Percentiles rank a stretch among this genome's conserved stretches.
phyloP scores from a whole-genome alignment of 2,113 vertebrate genomes.

The Poecile atricapillus region DNA sequence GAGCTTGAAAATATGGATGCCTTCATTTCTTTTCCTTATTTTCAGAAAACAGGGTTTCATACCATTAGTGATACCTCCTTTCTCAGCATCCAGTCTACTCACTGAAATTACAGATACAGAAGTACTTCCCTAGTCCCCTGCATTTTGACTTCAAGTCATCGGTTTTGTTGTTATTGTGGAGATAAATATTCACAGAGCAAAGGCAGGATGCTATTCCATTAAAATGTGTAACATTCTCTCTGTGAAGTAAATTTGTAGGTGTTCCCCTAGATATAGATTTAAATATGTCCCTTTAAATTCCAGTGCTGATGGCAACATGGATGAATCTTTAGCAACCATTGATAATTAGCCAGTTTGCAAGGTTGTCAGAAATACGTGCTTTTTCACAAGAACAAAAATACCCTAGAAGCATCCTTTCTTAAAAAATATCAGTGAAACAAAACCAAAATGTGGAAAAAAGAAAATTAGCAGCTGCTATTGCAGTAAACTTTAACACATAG shows the following conservation, averaged over 20 bases:
- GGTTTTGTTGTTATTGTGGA: background rate
- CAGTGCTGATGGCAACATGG: background rate
- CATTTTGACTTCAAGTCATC: background rate
- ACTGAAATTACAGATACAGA: background rate
- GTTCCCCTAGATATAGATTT: background rate
- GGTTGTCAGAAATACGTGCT: background rate
- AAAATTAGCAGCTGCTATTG: constrained; percentile 46
- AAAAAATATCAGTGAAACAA: constrained; percentile 52
- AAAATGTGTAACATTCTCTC: background rate
- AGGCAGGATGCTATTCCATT: background rate
- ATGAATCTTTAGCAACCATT: constrained; percentile 11
- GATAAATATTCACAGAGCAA: background rate
- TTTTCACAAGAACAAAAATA: background rate
- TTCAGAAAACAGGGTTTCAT: background rate
- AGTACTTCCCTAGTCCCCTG: background rate
- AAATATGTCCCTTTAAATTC: background rate
- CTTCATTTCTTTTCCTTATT: background rate
- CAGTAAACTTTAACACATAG: constrained; percentile 45
- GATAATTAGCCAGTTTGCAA: constrained; percentile 25
- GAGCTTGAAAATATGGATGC: background rate
- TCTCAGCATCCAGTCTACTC: background rate
- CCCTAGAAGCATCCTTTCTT: background rate
- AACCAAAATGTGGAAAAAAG: constrained; percentile 7
- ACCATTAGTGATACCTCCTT: background rate
- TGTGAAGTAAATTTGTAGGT: background rate